Evolutionary conservation across 2,888 invertebrate species (phyloP), one percentile per base, ranked within the genome.

Genomic region (Heterodera filipjevi): DNA sequence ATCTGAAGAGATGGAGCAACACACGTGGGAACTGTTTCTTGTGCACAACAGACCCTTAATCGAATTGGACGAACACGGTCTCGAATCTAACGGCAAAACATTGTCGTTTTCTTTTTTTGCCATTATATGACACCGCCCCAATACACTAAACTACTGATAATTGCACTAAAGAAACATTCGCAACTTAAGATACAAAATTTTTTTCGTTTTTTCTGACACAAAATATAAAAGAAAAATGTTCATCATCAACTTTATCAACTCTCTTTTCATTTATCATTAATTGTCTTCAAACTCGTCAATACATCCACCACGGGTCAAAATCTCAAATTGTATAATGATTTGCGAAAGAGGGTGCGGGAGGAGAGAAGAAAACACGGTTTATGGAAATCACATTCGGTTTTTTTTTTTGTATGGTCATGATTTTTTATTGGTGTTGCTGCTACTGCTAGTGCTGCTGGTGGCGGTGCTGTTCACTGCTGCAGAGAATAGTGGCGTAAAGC

Each of bases 401-500:
- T 53, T 53, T 53, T 44, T 10, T 44, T 44, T 44, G 44, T 44
- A 22, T 53, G 53, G 53, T 53, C 19, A 22, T 22, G 46, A 71
- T 12, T 12, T 30, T 27, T 70, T 33, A 16, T 72, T 39, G 3
- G 19, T 22, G 32, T 30, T 53, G 46, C 39, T 30, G 46, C 19
- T 35, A 27, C 32, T 19, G 46, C 32, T 68, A 19, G 16, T 39
- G 39, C 44, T 22, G 3, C 22, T 8, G 53, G 27, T 53, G 46
- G 33, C 16, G 46, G 12, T 35, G 46, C 12, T 19, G 46, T 30
- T 68, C 16, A 5, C 8, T 10, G 68, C 8, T 14, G 33, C 1
- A 33, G 33, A 68, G 32, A 68, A 35, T 35, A 68, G 33, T 19
- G 75, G 75, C 30, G 75, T 66, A 33, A 75, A 75, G 30, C 75